phyloP scores from a whole-genome alignment of 2,888 invertebrate species.

The Ceraclea dissimilis region DNA sequence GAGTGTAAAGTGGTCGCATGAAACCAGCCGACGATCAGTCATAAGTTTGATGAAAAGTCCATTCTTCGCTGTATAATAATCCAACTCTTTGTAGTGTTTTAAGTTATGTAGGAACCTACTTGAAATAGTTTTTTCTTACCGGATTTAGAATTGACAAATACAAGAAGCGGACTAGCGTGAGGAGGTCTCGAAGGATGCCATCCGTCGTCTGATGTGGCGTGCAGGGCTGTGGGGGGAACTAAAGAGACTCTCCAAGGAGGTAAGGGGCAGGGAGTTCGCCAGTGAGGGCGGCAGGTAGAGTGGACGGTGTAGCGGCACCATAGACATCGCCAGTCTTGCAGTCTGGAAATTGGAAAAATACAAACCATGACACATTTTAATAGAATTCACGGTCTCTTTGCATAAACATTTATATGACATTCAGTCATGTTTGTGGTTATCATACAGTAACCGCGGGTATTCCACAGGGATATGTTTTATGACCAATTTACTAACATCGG shows the following conservation, averaged over 20 bases:
- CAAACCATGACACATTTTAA: background rate
- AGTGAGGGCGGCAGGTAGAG: constrained; percentile 78
- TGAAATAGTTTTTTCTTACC: too few relatives aligned
- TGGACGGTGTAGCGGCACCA: constrained; percentile 94
- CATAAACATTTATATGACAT: too few relatives aligned
- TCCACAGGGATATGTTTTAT: background rate
- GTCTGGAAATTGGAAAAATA: constrained; percentile 38
- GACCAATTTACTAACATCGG: constrained; percentile 44
- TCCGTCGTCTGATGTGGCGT: constrained; percentile 74
- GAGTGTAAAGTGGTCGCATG: too few relatives aligned
- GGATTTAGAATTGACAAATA: constrained; percentile 96
- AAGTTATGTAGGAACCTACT: too few relatives aligned
- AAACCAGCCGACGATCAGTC: too few relatives aligned
- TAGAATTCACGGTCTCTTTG: too few relatives aligned
- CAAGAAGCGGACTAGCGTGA: constrained; percentile 74
- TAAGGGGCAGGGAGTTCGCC: constrained; percentile 73
- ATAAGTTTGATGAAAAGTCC: too few relatives aligned
- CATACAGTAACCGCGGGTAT: too few relatives aligned
- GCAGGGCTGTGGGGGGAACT: constrained; percentile 88
- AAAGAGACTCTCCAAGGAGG: constrained; percentile 87
- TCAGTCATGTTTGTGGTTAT: too few relatives aligned
- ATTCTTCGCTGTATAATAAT: too few relatives aligned
- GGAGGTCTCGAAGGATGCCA: constrained; percentile 77
- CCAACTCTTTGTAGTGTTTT: too few relatives aligned
- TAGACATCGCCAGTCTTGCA: constrained; percentile 94